A percentile compares a stretch with the other conserved stretches of the same genome.
Conservation (phyloP, 1,140 invertebrate genomes). For the Limonius californicus region DNA sequence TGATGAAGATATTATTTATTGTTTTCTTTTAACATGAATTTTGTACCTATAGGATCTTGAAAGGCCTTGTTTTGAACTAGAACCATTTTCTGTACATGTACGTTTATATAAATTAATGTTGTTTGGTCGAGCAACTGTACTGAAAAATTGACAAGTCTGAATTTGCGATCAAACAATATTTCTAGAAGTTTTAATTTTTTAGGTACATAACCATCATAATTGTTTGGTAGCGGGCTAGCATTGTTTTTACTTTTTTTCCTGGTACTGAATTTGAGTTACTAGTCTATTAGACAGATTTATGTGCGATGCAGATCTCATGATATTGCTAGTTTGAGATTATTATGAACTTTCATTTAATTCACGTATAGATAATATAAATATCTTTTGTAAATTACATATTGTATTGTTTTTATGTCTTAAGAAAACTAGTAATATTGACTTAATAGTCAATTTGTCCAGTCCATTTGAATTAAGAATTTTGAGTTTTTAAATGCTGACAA, state of each 20-base stretch:
- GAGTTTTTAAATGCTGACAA: too few species aligned
- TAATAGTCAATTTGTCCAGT: constrained; percentile 8
- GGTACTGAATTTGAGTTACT: constrained; percentile 20
- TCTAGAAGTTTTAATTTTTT: too few species aligned
- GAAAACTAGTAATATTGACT: constrained; percentile 8
- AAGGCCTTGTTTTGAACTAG: too few species aligned
- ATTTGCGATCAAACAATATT: background rate
- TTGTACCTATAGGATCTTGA: background rate
- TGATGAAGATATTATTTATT: background rate
- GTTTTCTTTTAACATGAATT: background rate
- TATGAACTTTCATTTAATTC: background rate
- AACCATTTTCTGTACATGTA: too few species aligned
- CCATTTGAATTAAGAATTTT: background rate
- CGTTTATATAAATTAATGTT: background rate
- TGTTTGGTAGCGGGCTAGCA: constrained; percentile 18
- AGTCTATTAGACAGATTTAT: constrained; percentile 15
- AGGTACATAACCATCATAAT: too few species aligned
- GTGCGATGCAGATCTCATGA: constrained; percentile 24
- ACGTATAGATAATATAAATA: constrained; percentile 10
- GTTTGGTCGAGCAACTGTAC: constrained; percentile 15
- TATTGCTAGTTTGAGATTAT: background rate
- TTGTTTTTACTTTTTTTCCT: constrained; percentile 1
- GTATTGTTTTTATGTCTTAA: background rate
- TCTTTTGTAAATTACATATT: constrained; percentile 7
- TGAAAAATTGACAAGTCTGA: constrained; percentile 15